phyloP scores from a whole-genome alignment of 1,140 invertebrate genomes.

The Tribolium castaneum region DNA sequence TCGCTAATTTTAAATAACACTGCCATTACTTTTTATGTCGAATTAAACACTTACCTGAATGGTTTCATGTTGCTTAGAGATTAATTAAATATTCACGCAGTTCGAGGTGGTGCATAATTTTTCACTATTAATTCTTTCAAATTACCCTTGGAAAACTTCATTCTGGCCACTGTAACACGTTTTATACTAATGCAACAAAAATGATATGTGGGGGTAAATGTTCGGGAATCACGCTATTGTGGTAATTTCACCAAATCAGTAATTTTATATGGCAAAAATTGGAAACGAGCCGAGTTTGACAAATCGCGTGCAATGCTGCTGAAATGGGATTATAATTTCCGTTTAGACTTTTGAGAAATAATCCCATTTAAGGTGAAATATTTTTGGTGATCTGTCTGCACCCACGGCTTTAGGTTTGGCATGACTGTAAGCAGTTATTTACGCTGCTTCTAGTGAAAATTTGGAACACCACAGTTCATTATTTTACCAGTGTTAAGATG shows the following conservation, averaged over 20 bases:
- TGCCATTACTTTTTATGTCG: not conserved
- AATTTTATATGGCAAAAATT: constrained; percentile 32
- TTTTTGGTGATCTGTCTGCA: constrained; percentile 19
- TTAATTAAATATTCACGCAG: constrained; percentile 25
- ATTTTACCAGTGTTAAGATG: too few relatives aligned
- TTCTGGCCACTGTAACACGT: constrained; percentile 5
- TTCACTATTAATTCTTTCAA: constrained; percentile 17
- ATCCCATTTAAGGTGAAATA: constrained; percentile 21
- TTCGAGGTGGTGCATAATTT: constrained; percentile 29
- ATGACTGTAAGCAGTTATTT: not conserved
- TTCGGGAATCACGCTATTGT: constrained; percentile 7
- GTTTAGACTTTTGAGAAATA: constrained; percentile 20
- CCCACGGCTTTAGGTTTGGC: not conserved
- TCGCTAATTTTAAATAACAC: not conserved
- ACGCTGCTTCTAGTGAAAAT: too few relatives aligned
- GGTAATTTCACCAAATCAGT: constrained; percentile 18
- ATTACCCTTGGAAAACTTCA: constrained; percentile 26
- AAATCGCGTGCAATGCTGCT: constrained; percentile 23
- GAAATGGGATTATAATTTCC: constrained; percentile 34
- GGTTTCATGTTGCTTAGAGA: constrained; percentile 21
- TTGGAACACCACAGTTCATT: too few relatives aligned
- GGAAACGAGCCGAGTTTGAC: constrained; percentile 22
- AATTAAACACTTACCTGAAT: not conserved
- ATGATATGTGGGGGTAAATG: constrained; percentile 25
- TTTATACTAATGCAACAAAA: constrained; percentile 20